Evolutionary conservation across 2,113 vertebrate genomes (phyloP), one percentile per base, ranked within the genome.

Genomic region (Sebastes fasciatus): DNA sequence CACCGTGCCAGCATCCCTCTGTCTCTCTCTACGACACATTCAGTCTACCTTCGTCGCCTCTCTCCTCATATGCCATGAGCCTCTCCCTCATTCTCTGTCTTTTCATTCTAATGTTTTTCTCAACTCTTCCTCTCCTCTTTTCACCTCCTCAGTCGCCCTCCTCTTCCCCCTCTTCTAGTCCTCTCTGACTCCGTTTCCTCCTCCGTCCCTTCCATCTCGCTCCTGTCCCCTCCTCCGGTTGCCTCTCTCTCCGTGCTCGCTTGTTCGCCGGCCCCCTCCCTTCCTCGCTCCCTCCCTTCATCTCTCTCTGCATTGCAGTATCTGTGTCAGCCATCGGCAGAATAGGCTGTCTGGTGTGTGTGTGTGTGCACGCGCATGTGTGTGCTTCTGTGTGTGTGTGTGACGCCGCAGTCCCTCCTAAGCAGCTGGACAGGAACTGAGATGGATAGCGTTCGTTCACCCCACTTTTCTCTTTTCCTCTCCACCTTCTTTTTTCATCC

Each of bases 301-400:
- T 84, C 78, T 82, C 91, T 93, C 85, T 87, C 93, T 94, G 93
- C 93, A 94, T 88, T 94, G 93, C 93, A 94, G 93, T 94, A 93
- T 94, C 92, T 91, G 92, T 94, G 91, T 89, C 91, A 92, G 91
- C 89, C 92, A 92, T 93, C 88, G 83, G 87, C 91, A 91, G 86
- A 88, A 77, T 51, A 60, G 69, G 75, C 82, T 88, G 86, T 82
- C 63, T 87, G 48, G 55, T 73, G 84, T 74, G 77, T 70, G 71
- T 79, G 79, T 79, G 77, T 80, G 68, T 75, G 77, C 68, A 48
- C 68, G 68, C 85, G 80, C 26, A 13, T 58, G 85, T 81, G 84
- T 83, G 69, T 66, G 81, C 26, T 34, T 34, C 26, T 34, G 65
- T 49, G 65, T n/a, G 68, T 55, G 68, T 67, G 65, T 68, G 54